Evolutionary conservation across 2,113 vertebrate genomes (phyloP).

Genomic region (Sorex fumeus): DNA sequence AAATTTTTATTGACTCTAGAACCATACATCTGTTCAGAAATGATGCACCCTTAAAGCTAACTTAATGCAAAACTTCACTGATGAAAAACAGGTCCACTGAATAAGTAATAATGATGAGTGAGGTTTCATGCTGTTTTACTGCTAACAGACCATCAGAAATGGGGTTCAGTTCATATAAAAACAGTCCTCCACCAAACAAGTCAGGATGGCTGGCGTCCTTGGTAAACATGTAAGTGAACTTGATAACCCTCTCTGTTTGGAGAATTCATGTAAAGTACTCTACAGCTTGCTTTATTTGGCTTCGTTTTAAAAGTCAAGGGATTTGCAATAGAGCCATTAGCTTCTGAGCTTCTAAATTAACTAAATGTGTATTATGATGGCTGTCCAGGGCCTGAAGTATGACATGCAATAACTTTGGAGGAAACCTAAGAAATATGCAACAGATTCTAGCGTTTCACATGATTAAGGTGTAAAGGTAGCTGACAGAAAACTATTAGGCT

Average conservation of each 20-base stretch:
- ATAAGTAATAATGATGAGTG: slow-evolving; percentile 75
- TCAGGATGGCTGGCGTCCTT: slow-evolving; percentile 62
- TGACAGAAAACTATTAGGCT: slow-evolving; percentile 14
- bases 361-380: slow-evolving; percentile 66
- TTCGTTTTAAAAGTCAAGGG: slow-evolving; percentile 72
- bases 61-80: slow-evolving; percentile 74
- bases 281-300: slow-evolving; percentile 73
- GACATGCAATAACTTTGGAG: slow-evolving; percentile 77
- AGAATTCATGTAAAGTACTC: slow-evolving; percentile 71
- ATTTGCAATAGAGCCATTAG: slow-evolving; percentile 60
- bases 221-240: slow-evolving; percentile 75
- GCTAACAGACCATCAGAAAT: slow-evolving; percentile 82
- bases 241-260: slow-evolving; percentile 77
- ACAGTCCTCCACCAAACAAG: slow-evolving; percentile 60
- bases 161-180: slow-evolving; percentile 73
- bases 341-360: slow-evolving; percentile 72
- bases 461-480: slow-evolving; percentile 62
- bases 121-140: slow-evolving; percentile 77
- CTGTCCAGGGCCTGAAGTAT: slow-evolving; percentile 76
- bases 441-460: slow-evolving; percentile 78
- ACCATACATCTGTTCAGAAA: slow-evolving; percentile 78
- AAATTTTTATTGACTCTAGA: slow-evolving; percentile 79
- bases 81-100: slow-evolving; percentile 77
- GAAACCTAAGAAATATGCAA: slow-evolving; percentile 76
- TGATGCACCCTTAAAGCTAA: slow-evolving; percentile 75